A percentile compares a stretch with the other conserved stretches of the same genome.
These are phyloP conservation scores for Ctenomys sociabilis DNA, from an alignment of 2,113 vertebrate species.

Conservation along the genomic window DNA sequence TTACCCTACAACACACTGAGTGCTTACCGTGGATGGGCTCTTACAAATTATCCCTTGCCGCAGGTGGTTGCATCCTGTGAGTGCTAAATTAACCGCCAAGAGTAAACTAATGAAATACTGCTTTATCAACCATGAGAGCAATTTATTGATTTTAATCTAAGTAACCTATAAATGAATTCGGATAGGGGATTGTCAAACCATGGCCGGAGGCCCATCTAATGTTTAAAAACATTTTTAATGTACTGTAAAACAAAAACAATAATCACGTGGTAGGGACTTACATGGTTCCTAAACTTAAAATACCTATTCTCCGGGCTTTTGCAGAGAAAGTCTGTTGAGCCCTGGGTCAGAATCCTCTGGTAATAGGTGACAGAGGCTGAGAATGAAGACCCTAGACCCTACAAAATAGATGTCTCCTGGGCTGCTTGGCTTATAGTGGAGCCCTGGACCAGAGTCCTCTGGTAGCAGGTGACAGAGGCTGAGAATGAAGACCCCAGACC, in stretches of 20 bases:
- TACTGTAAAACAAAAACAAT: conserved; percentile 9
- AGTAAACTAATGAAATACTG: not conserved
- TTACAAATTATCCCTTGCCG: not conserved
- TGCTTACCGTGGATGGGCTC: not conserved
- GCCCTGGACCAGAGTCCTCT: too few species aligned
- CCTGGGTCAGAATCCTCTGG: not conserved
- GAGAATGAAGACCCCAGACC: not conserved
- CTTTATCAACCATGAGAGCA: not conserved
- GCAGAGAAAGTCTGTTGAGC: not conserved
- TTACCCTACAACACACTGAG: not conserved
- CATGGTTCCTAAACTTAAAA: not conserved
- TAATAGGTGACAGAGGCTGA: not conserved
- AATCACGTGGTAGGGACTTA: not conserved
- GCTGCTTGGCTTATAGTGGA: not conserved
- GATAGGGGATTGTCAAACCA: not conserved
- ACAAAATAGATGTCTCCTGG: rapidly evolving
- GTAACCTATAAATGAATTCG: not conserved
- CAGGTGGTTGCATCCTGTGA: not conserved
- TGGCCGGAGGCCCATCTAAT: not conserved
- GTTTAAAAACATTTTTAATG: not conserved
- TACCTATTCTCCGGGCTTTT: not conserved
- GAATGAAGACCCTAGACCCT: too few species aligned
- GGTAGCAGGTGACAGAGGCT: not conserved
- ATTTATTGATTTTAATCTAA: not conserved
- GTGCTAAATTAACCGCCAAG: not conserved